Evolutionary conservation across 1,140 invertebrate genomes (phyloP).

Genomic region (Berghia stephanieae): DNA sequence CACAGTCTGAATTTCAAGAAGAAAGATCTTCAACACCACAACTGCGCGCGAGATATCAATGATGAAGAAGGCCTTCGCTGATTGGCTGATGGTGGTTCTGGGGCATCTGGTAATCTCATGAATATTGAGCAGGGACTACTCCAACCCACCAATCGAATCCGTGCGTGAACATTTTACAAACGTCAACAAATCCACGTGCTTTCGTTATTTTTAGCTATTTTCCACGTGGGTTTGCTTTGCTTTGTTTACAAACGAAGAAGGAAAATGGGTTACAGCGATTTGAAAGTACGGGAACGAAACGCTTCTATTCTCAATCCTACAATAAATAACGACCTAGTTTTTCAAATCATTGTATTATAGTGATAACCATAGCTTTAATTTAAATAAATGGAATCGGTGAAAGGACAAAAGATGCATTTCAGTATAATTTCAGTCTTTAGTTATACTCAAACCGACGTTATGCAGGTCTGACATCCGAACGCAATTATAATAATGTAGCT

Average conservation of each 20-base stretch:
- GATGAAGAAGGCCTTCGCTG: constrained; percentile 17
- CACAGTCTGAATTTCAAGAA: constrained; percentile 17
- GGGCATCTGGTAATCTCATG: constrained; percentile 33
- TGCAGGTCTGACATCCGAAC: no score
- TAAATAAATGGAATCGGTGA: no score
- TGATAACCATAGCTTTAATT: no score
- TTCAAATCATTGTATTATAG: no score
- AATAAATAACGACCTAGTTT: no score
- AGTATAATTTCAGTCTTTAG: no score
- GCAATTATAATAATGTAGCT: no score
- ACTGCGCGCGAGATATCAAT: constrained; percentile 37
- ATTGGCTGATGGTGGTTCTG: constrained; percentile 27
- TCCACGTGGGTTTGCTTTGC: neutral
- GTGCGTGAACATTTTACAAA: neutral
- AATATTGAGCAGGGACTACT: constrained; percentile 15
- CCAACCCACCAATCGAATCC: constrained; percentile 11
- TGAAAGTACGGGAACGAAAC: no score
- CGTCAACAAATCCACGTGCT: constrained; percentile 25
- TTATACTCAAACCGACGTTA: no score
- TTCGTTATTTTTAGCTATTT: constrained; percentile 16
- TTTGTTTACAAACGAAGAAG: neutral
- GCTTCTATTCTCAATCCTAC: no score
- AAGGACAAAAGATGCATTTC: no score
- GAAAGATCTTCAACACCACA: constrained; percentile 33
- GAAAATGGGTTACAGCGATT: no score